These are phyloP conservation scores for Formica exsecta DNA, from an alignment of 1,140 invertebrate species.

Conservation along the genomic window DNA sequence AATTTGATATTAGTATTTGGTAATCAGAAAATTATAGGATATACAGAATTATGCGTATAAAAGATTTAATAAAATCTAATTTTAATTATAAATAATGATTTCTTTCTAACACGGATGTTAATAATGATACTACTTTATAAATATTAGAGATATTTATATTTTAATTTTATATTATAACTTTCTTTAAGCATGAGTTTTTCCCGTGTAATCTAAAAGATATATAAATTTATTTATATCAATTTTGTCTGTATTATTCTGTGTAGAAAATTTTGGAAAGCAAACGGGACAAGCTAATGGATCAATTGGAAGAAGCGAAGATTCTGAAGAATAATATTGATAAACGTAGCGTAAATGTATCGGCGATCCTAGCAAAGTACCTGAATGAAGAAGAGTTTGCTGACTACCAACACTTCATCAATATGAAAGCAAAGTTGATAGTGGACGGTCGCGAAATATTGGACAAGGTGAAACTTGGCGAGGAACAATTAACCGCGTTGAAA, in stretches of 20 bases:
- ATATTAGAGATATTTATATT: neutral
- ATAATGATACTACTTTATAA: neutral
- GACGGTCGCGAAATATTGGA: slow-evolving; percentile 94
- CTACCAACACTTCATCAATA: slow-evolving; percentile 95
- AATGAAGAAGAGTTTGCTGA: slow-evolving; percentile 92
- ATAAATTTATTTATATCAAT: slow-evolving; percentile 1
- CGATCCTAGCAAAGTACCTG: slow-evolving; percentile 92
- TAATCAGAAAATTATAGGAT: neutral
- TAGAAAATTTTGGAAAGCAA: slow-evolving; percentile 93
- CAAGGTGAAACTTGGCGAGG: slow-evolving; percentile 95
- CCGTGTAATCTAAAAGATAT: neutral
- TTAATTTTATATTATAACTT: slow-evolving; percentile 12
- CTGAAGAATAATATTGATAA: slow-evolving; percentile 94
- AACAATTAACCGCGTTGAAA: slow-evolving; percentile 92
- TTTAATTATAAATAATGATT: neutral
- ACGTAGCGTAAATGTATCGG: slow-evolving; percentile 91
- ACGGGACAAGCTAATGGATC: slow-evolving; percentile 92
- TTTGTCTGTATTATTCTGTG: slow-evolving; percentile 65
- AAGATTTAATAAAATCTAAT: slow-evolving; percentile 1
- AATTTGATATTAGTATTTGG: neutral
- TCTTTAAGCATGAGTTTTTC: neutral
- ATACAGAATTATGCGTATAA: neutral
- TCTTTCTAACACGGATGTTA: neutral
- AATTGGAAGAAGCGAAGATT: slow-evolving; percentile 94
- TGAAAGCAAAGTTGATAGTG: slow-evolving; percentile 96